Evolutionary conservation across 2,888 invertebrate genomes (phyloP).

Genomic region (Drosophila pseudotakahashii): DNA sequence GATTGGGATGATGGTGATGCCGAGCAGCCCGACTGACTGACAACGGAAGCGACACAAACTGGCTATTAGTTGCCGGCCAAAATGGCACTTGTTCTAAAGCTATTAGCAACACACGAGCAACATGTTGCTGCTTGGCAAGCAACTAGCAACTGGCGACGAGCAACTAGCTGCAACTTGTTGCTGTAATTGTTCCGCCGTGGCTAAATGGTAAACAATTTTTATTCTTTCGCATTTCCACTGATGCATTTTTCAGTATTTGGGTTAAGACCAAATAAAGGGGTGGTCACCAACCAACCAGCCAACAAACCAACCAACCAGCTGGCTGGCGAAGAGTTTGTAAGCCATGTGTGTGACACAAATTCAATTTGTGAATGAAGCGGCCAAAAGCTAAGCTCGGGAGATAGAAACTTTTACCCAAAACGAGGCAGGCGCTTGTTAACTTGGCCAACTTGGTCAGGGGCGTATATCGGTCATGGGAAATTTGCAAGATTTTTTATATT

Average conservation of each 20-base stretch:
- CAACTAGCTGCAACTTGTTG: slow-evolving; percentile 49
- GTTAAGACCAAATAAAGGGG: slow-evolving; percentile 80
- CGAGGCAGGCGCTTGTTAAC: slow-evolving; percentile 50
- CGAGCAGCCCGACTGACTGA: slow-evolving; percentile 50
- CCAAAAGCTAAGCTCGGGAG: slow-evolving; percentile 51
- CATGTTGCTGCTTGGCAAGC: slow-evolving; percentile 61
- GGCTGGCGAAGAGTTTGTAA: slow-evolving; percentile 33
- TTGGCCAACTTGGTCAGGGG: slow-evolving; percentile 29
- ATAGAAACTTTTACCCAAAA: slow-evolving; percentile 63
- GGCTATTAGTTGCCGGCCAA: slow-evolving; percentile 79
- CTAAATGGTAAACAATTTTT: slow-evolving; percentile 77
- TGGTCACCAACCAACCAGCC: slow-evolving; percentile 51
- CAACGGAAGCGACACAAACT: slow-evolving; percentile 79
- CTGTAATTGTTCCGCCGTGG: slow-evolving; percentile 45
- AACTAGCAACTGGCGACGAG: slow-evolving; percentile 17
- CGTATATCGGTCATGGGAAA: slow-evolving; percentile 77
- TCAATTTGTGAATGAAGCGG: slow-evolving; percentile 76
- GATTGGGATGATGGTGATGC: slow-evolving; percentile 29
- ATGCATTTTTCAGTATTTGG: slow-evolving; percentile 68
- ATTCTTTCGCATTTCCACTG: slow-evolving; percentile 41
- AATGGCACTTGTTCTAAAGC: slow-evolving; percentile 80
- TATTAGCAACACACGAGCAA: slow-evolving; percentile 74
- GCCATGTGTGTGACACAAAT: slow-evolving; percentile 65
- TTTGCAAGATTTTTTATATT: slow-evolving; percentile 50
- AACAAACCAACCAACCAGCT: no score